Percentiles rank a stretch among this genome's conserved stretches.
Conservation (phyloP, 2,888 invertebrate genomes). For the Harmothoe impar region DNA sequence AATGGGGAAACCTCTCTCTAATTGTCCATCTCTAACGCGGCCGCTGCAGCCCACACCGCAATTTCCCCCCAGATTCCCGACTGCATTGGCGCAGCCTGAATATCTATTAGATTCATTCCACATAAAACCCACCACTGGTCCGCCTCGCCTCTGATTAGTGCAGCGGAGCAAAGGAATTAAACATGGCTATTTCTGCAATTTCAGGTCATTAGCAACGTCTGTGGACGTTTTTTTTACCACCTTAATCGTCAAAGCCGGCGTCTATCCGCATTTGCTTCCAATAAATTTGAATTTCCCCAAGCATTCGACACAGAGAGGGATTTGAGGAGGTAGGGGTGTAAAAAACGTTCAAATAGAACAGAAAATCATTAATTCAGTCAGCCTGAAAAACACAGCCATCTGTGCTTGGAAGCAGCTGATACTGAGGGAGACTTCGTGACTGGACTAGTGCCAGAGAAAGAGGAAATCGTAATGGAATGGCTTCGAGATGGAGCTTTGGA, state of each 20-base stretch:
- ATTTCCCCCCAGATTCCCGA: not conserved
- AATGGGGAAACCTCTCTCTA: too few species aligned
- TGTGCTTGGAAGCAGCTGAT: constrained; percentile 8
- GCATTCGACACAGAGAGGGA: constrained; percentile 20
- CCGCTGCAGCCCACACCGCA: not conserved
- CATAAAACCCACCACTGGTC: not conserved
- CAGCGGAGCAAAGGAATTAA: constrained; percentile 43
- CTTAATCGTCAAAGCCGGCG: not conserved
- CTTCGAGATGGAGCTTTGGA: too few species aligned
- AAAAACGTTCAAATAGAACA: not conserved
- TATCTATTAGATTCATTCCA: constrained; percentile 17
- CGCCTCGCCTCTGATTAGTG: constrained; percentile 33
- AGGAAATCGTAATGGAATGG: too few species aligned
- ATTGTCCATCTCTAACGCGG: too few species aligned
- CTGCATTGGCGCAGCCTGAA: not conserved
- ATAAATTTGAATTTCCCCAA: constrained; percentile 30
- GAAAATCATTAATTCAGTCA: constrained; percentile 30
- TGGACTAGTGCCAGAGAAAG: too few species aligned
- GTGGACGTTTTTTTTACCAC: constrained; percentile 20
- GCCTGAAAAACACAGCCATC: not conserved
- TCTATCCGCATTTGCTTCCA: constrained; percentile 15
- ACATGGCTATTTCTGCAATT: constrained; percentile 24
- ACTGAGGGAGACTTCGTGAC: not conserved
- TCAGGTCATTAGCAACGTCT: constrained; percentile 35
- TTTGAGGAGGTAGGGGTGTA: not conserved